Evolutionary conservation across 2,888 invertebrate genomes (phyloP).

Genomic region (Nezara viridula): DNA sequence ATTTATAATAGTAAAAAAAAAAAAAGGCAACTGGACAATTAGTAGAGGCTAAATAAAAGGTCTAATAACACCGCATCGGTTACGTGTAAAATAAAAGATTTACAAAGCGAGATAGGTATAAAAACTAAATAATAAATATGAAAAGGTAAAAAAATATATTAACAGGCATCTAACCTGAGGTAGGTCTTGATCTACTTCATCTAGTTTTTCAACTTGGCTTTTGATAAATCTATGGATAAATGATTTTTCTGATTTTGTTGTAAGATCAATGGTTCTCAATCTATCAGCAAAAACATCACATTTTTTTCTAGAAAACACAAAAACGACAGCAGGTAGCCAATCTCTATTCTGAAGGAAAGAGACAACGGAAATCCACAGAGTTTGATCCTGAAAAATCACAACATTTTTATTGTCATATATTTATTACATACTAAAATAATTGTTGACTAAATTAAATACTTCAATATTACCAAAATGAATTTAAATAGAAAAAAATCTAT

Average conservation of each 20-base stretch:
- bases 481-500: no score
- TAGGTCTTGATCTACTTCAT: slow-evolving; percentile 87
- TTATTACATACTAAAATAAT: not conserved
- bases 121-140: no score
- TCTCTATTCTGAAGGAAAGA: slow-evolving; percentile 82
- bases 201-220: slow-evolving; percentile 79
- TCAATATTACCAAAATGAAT: no score
- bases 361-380: slow-evolving; percentile 52
- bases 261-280: slow-evolving; percentile 74
- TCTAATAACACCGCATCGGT: no score
- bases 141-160: no score
- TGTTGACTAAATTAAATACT: no score
- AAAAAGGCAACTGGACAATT: no score
- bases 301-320: slow-evolving; percentile 89
- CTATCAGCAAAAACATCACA: slow-evolving; percentile 78
- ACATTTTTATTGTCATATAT: not conserved
- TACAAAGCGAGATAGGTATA: no score
- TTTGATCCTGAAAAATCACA: slow-evolving; percentile 45
- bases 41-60: no score
- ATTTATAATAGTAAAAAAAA: no score
- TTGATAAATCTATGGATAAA: slow-evolving; percentile 81
- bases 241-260: slow-evolving; percentile 86
- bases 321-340: slow-evolving; percentile 84
- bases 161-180: slow-evolving; percentile 79
- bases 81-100: no score